Base-by-base conservation (phyloP, 1,140 invertebrate genomes). In the Magallana ariakensis region DNA sequence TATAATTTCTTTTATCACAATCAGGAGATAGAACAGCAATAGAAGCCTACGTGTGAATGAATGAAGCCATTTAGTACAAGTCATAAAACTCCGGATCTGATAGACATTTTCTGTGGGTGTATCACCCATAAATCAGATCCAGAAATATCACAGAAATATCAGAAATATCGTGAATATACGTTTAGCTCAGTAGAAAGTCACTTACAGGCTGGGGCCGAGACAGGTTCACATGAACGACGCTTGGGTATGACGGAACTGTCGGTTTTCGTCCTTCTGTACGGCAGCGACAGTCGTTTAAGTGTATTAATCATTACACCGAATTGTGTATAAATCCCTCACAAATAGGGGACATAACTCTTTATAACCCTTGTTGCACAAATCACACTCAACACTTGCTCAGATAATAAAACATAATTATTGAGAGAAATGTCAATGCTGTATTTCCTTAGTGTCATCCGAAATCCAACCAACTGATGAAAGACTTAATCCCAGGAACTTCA, bases 261-360 rank as follows among this genome's bases (percentile, higher is more conserved):
- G 46, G 87, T 88, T 60, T 82, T 83, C 60, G 85, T 86, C 62
- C 87, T 83, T 19, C 87, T 60, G 80, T 88, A 88, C 3, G 87
- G 87, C 22, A 88, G 82, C 15, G 87, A 84, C 58, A 88, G 57
- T 7, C 87, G 81, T 60, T 88, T 88, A 10, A 88, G 62, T n/a
- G 87, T 86, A 46, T 85, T 83, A 62, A 88, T 70, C 87, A 88
- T 82, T 15, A 82, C 80, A 82, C 55, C 15, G 10, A 22, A 10
- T 1, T 82, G 54, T 19, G 16, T 54, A 54, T 55, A 82, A 16
- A 15, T 55, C 80, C 55, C 66, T 75, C 15, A 75, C 9, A 75
- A 9, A 75, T 13, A 75, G 66, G 66, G 66, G 66, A 19, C 66
- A 75, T 75, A 75, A 75, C 22, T 75, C 62, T 19, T 70, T 22